A percentile compares a stretch with the other conserved stretches of the same genome.
These are phyloP conservation scores for Hoplias malabaricus DNA, from an alignment of 2,113 vertebrate species.

Conservation along the genomic window DNA sequence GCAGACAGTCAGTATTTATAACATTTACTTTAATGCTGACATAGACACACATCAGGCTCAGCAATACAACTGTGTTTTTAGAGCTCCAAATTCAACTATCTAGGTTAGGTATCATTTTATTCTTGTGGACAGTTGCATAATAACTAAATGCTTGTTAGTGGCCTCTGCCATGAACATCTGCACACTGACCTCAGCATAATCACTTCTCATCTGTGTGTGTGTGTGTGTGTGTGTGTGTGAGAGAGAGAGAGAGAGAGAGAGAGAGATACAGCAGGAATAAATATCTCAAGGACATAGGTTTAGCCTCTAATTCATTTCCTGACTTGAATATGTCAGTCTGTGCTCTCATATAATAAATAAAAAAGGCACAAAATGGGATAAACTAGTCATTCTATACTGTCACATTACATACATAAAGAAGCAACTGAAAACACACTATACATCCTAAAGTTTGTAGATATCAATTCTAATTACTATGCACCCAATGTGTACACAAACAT, in stretches of 20 bases:
- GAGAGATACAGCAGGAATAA: neutral
- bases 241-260: neutral
- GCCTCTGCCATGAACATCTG: conserved; percentile 16
- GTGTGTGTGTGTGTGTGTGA: neutral
- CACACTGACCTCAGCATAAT: conserved; percentile 1
- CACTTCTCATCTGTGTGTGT: neutral
- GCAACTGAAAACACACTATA: too few species aligned
- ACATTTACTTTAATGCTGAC: neutral
- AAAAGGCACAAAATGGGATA: neutral
- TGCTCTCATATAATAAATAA: too few species aligned
- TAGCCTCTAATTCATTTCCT: neutral
- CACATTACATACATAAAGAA: neutral
- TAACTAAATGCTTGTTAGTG: neutral
- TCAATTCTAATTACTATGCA: too few species aligned
- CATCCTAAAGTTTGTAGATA: too few species aligned
- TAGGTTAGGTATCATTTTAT: conserved; percentile 1
- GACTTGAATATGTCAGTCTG: neutral
- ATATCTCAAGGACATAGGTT: neutral
- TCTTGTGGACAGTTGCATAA: neutral
- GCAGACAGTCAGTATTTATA: neutral
- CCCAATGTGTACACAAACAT: too few species aligned
- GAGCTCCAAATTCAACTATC: neutral
- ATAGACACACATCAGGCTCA: neutral
- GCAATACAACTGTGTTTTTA: neutral
- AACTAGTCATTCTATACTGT: neutral